Base-by-base conservation (phyloP, 2,113 vertebrate species). In the Hippopotamus amphibius region DNA sequence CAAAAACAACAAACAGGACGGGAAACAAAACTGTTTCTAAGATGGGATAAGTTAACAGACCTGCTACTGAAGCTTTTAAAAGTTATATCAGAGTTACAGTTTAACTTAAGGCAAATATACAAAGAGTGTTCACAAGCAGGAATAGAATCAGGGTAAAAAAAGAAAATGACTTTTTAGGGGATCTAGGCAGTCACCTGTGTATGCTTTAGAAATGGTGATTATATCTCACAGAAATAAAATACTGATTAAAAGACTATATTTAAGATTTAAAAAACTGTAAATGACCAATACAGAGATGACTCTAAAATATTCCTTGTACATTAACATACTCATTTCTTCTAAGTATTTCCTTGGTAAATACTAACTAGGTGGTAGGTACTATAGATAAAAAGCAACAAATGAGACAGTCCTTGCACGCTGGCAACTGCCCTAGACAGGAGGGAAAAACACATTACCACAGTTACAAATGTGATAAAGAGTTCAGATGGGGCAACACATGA, bases 61-160 rank as follows among this genome's bases (percentile, higher is more conserved):
- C 14, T 92, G 53, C 19, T 68, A 79, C 12, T 48, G 7, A 48
- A 68, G 48, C 24, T 46, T 83, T 24, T 65, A 14, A 82, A 97
- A 94, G 41, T 61, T 79, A 10, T 7, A 94, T 46, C 19, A 88
- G 7, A 81, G 82, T 68, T 91, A 90, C 14, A 94, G 28, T 93
- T 88, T 88, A 94, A 96, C 69, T 46, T 68, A 92, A 65, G 17
- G 65, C 46, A 96, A 96, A 94, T 33, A 95, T 1, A 41, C 15
- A 66, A 61, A 92, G 59, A 95, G 16, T 57, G 6, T n/a, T 82
- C 65, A 93, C 7, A 71, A 77, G 11, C 2, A 69, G 72, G 59
- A 74, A 46, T 2, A 81, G 50, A 61, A 48, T 30, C 2, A 26
- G 37, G 28, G 16, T n/a, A 0, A 17, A 48, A 88, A 93, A 59